phyloP scores from a whole-genome alignment of 53 echinoderm and acorn worm species.

The Antedon mediterranea region DNA sequence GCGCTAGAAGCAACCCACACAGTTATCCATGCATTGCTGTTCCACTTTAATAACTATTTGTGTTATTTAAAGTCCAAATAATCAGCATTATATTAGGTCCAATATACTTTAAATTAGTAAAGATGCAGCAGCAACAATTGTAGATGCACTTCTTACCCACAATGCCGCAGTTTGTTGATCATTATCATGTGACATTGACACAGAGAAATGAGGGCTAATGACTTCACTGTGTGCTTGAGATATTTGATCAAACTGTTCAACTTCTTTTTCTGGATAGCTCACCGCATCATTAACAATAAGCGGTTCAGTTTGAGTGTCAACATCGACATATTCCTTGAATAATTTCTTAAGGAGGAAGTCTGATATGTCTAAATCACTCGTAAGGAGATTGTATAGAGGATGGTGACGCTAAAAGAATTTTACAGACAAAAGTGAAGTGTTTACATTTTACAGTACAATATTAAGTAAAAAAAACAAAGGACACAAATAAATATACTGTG shows the following conservation, averaged over 20 bases:
- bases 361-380: not conserved
- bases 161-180: not conserved
- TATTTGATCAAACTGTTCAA: not conserved
- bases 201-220: not conserved
- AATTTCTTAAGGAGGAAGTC: not conserved
- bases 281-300: not conserved
- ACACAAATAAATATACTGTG: no score
- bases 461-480: no score
- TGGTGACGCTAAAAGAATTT: not conserved
- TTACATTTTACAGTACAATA: no score
- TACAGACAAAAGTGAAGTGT: not conserved
- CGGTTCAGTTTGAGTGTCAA: not conserved
- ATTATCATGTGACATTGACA: not conserved
- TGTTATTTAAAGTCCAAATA: no score
- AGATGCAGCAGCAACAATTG: not conserved
- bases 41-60: no score
- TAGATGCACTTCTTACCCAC: not conserved
- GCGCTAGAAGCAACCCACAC: no score
- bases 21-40: no score
- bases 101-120: no score
- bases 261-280: not conserved
- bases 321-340: not conserved
- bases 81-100: no score
- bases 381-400: not conserved
- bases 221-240: not conserved